These are phyloP conservation scores for Cantharis rustica DNA, from an alignment of 2,888 invertebrate species.

Conservation along the genomic window DNA sequence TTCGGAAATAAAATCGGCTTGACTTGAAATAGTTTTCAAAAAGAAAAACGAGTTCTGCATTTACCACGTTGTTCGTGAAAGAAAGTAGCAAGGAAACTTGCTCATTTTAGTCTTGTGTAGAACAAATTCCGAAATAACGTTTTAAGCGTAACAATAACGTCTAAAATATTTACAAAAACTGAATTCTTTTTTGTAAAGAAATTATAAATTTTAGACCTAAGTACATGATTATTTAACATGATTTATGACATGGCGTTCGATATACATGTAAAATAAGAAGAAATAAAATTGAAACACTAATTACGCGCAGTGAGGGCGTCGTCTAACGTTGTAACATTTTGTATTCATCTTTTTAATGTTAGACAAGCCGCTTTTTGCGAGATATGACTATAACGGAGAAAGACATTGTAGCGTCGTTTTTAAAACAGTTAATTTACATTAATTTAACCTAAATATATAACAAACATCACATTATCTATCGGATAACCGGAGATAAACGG, in stretches of 20 bases:
- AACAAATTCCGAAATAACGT: not conserved
- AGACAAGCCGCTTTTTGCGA: constrained; percentile 20
- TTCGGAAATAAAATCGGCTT: not conserved
- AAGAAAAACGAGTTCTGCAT: not conserved
- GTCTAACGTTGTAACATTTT: constrained; percentile 10
- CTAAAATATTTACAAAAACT: not conserved
- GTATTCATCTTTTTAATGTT: not conserved
- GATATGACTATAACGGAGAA: constrained; percentile 45
- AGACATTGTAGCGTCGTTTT: constrained; percentile 51
- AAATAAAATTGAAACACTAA: constrained; percentile 22
- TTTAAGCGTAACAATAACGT: not conserved
- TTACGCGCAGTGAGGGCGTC: constrained; percentile 18
- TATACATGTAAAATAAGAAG: constrained; percentile 7
- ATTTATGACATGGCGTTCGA: constrained; percentile 11
- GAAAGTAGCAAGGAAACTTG: not conserved
- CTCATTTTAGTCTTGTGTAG: not conserved
- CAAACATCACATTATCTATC: constrained; percentile 25
- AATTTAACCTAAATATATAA: constrained; percentile 27
- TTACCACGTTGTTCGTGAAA: not conserved
- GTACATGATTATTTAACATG: not conserved
- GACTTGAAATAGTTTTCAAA: not conserved
- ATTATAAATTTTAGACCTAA: not conserved
- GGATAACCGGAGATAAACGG: not conserved
- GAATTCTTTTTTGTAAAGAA: not conserved
- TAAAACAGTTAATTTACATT: constrained; percentile 34